These are phyloP conservation scores for Drosophila sucinea DNA, from an alignment of 1,140 invertebrate genomes.

Conservation along the genomic window DNA sequence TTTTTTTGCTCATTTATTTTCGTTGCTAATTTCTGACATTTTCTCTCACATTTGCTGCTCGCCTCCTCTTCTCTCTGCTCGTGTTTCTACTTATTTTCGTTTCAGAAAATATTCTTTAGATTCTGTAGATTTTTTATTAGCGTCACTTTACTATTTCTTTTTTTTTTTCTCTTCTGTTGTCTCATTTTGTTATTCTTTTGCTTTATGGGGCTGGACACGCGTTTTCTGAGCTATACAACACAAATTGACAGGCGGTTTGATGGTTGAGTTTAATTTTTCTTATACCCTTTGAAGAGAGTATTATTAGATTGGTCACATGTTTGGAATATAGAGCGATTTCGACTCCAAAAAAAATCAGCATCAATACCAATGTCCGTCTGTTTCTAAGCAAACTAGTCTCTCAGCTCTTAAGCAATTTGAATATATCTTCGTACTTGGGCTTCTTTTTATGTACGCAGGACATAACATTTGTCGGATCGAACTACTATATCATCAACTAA, in stretches of 20 bases:
- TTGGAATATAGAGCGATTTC: too few species aligned
- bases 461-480: too few species aligned
- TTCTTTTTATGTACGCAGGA: too few species aligned
- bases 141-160: constrained; percentile 21
- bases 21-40: constrained; percentile 78
- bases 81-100: constrained; percentile 16
- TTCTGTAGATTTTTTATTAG: constrained; percentile 41
- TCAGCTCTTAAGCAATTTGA: too few species aligned
- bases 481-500: too few species aligned
- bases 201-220: constrained; percentile 56
- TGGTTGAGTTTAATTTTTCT: not conserved
- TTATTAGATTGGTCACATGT: too few species aligned
- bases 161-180: constrained; percentile 19
- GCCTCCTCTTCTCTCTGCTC: not conserved
- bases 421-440: too few species aligned
- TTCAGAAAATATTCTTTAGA: not conserved
- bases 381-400: too few species aligned
- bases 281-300: too few species aligned
- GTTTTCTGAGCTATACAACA: constrained; percentile 28
- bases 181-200: constrained; percentile 31
- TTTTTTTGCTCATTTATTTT: constrained; percentile 68
- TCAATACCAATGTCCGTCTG: too few species aligned
- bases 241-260: constrained; percentile 31
- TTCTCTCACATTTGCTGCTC: constrained; percentile 21
- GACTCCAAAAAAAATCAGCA: too few species aligned